Base-by-base conservation (phyloP, 2,797 vertebrate species). In the Neomorphus geoffroyi region DNA sequence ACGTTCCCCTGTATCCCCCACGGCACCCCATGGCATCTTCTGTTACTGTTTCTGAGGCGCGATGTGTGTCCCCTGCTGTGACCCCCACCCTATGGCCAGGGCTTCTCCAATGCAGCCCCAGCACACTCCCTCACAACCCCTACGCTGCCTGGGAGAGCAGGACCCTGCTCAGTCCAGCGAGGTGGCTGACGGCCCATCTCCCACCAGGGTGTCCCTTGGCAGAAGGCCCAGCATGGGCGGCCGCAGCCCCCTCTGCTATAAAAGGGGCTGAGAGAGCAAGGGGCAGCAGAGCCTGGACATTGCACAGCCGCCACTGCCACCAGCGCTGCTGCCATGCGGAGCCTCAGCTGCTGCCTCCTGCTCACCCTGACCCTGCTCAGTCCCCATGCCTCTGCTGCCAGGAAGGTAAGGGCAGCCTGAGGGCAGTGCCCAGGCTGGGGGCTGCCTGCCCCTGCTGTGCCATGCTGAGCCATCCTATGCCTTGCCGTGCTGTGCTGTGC, bases 301-400 rank as follows among this genome's bases (percentile, higher is more conserved):
- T 0, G 3, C 0, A 0, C 27, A 0, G 30, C 37, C 13, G 7
- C n/a, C 24, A 3, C 8, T 3, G 4, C 32, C 4, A 1, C 50
- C 22, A 46, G 18, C 0, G 1, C 32, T 4, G 14, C 23, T 1
- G 0, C 43, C 57, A 50, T 22, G 69, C 64, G 27, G 13, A 81
- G 2, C 24, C 54, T 5, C 5, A 3, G 51, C 33, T 53, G 9
- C 56, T 24, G 57, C 57, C 60, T 93, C 51, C 56, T 86, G 70
- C 74, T 92, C 0, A 0, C 26, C 60, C 28, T 75, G 46, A 51
- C 26, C 33, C 46, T 83, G 64, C 51, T 90, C 0, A 0, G 22
- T 11, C 10, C 35, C 28, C 0, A 0, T 0, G 1, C 10, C 0
- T 1, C 33, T 18, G 51, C 27, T 1, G 11, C 32, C 32, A 54